Evolutionary conservation across 2,888 invertebrate genomes (phyloP).

Genomic region (Nymphalis urticae): DNA sequence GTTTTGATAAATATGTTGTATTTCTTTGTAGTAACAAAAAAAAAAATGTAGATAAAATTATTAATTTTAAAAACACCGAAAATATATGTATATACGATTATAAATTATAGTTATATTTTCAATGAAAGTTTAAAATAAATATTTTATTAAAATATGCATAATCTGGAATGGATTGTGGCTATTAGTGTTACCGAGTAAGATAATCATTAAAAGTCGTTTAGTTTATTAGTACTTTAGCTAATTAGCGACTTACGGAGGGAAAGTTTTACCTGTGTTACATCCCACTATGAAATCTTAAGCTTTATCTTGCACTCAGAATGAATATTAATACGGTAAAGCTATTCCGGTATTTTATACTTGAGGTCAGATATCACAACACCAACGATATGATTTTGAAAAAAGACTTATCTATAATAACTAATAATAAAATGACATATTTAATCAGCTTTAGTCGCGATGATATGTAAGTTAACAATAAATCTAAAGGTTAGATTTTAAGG

Average conservation of each 20-base stretch:
- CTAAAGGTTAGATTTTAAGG: too few relatives aligned
- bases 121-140: too few relatives aligned
- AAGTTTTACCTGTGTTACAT: slow-evolving; percentile 17
- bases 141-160: not conserved
- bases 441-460: too few relatives aligned
- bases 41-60: too few relatives aligned
- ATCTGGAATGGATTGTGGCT: not conserved
- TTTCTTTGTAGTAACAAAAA: too few relatives aligned
- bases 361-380: slow-evolving; percentile 11
- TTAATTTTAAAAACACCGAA: not conserved
- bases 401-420: too few relatives aligned
- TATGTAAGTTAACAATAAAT: too few relatives aligned
- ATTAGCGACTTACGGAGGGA: slow-evolving; percentile 17
- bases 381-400: not conserved
- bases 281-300: slow-evolving; percentile 23
- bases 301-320: slow-evolving; percentile 17
- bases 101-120: too few relatives aligned
- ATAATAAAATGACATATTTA: too few relatives aligned
- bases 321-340: slow-evolving; percentile 24
- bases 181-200: slow-evolving; percentile 2
- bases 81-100: too few relatives aligned
- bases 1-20: too few relatives aligned
- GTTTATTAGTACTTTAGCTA: slow-evolving; percentile 21
- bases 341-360: slow-evolving; percentile 21
- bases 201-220: slow-evolving; percentile 20